Evolutionary conservation across 2,888 invertebrate species (phyloP).

Genomic region (Pristionchus japonicus): DNA sequence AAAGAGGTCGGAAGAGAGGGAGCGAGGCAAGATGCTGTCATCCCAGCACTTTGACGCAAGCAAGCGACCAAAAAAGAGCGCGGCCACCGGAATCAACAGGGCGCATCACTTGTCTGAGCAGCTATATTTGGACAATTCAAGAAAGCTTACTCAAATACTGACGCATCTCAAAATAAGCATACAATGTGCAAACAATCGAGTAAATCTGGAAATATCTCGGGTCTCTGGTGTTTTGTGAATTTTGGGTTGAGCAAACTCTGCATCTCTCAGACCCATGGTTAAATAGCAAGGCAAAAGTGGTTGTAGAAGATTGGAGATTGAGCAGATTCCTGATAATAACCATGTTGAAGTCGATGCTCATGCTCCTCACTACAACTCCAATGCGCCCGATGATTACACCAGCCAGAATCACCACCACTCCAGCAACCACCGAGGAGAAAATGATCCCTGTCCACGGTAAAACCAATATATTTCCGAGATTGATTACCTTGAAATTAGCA

Average conservation of each 20-base stretch:
- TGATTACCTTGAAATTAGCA: too few relatives aligned
- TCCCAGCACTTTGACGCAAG: conserved; percentile 29
- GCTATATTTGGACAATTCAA: neutral
- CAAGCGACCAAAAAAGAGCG: neutral
- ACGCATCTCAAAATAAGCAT: neutral
- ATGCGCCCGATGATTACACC: conserved; percentile 22
- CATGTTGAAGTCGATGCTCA: neutral
- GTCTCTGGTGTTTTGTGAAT: too few relatives aligned
- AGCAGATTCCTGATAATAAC: neutral
- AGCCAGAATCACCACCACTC: conserved; percentile 22
- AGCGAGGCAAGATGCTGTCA: neutral
- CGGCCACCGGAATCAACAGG: conserved; percentile 19
- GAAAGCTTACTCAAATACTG: too few relatives aligned
- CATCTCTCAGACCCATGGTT: too few relatives aligned
- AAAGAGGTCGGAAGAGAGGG: neutral
- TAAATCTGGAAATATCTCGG: too few relatives aligned
- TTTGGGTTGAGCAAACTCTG: too few relatives aligned
- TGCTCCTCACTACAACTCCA: neutral
- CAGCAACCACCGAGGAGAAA: conserved; percentile 18
- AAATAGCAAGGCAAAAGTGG: too few relatives aligned
- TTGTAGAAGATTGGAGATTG: neutral
- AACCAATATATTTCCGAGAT: too few relatives aligned
- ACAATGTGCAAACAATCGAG: neutral
- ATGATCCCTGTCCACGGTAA: conserved; percentile 30
- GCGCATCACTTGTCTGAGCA: neutral